Base-by-base conservation (phyloP, 2,888 invertebrate species). In the Tholera decimalis region DNA sequence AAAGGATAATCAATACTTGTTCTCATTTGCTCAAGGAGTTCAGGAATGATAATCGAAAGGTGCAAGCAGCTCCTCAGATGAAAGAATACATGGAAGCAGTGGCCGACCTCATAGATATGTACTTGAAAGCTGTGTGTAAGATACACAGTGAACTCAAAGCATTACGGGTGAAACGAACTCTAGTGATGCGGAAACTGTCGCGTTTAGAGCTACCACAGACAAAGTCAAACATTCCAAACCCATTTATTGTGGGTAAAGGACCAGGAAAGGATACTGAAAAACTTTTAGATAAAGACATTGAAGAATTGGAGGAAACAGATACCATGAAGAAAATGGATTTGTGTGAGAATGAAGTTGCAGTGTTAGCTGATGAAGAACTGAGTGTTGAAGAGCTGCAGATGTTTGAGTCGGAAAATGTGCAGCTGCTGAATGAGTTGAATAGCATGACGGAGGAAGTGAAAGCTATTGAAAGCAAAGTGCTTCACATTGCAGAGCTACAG, bases 401-500 rank as follows among this genome's bases (percentile, higher is more conserved):
- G 96, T 98, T 99, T 91, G 98, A 99, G 90, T 97, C 97, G 0
- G 99, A 99, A 94, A 99, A 99, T 91, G 96, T 97, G 60, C 97
- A 98, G 77, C 93, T 99, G 11, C 97, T 97, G 84, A 98, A 98
- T 86, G 98, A 99, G 82, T 93, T 99, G 51, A 98, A 98, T 88
- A 98, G 97, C 63, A 96, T 99, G 87, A 97, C 98, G 0, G 98
- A 99, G 85, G 99, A 99, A 93, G 98, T 99, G 0, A 97, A 97
- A 89, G 98, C 97, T 89, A 98, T 98, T 83, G 98, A 98, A 86
- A 97, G 97, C 83, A 99, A 99, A 95, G 99, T 99, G 0, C 97
- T 99, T 0, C 98, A 99, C 88, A 99, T 99, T 84, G 98, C 99
- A 2, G 98, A 98, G 89, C 93, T 99, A 28, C 99, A 99, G 89